Evolutionary conservation across 2,113 vertebrate genomes (phyloP).

Genomic region (Pantherophis guttatus): DNA sequence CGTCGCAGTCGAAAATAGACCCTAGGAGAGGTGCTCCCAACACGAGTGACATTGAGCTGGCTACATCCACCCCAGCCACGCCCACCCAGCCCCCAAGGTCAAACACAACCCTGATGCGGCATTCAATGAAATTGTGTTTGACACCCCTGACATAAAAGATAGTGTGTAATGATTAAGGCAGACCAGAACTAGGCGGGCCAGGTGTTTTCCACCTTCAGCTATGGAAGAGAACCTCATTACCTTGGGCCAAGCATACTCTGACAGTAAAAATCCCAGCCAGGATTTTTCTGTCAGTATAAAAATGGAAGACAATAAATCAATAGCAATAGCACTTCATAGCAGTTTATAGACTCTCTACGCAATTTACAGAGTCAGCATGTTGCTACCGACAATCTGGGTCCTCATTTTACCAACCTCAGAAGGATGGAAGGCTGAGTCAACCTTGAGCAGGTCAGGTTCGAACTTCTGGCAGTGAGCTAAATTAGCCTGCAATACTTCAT

Average conservation of each 20-base stretch:
- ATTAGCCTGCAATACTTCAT: not conserved
- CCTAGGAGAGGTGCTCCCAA: no score
- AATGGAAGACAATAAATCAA: not conserved
- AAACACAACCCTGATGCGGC: no score
- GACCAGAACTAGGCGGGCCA: not conserved
- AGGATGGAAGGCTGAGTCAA: not conserved
- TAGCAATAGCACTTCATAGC: no score
- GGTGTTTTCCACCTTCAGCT: not conserved
- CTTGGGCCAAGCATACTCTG: not conserved
- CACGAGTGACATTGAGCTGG: no score
- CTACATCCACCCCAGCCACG: no score
- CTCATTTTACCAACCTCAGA: not conserved
- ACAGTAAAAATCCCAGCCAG: not conserved
- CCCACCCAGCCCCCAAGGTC: no score
- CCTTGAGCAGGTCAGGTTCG: not conserved
- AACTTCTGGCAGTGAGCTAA: not conserved
- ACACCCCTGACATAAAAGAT: not conserved
- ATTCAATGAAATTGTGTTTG: no score
- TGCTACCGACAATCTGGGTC: not conserved
- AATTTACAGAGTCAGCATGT: not conserved
- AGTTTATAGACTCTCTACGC: not conserved
- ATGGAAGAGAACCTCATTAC: not conserved
- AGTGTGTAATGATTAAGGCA: not conserved
- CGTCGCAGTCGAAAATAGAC: no score
- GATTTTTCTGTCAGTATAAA: not conserved